Base-by-base conservation (phyloP, 2,113 vertebrate species). In the Penelope pileata region DNA sequence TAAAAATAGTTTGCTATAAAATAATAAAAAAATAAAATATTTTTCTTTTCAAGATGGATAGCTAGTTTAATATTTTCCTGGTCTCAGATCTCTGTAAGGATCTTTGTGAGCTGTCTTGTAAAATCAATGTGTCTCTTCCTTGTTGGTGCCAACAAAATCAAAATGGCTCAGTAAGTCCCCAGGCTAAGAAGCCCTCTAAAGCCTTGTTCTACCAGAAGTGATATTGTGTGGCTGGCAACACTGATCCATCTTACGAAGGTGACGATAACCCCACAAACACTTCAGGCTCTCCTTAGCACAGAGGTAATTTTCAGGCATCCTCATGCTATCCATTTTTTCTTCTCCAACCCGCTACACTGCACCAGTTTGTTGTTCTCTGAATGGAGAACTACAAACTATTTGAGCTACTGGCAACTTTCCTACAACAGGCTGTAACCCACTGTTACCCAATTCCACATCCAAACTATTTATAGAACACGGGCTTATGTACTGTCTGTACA, bases 381-480 rank as follows among this genome's bases (percentile, higher is more conserved):
- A 26, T 45, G 47, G n/a, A 83, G n/a, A 74, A 19, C 54, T 82
- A 11, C 10, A 10, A 78, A 36, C 1, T 48, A 3, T 76, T 43
- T 27, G 68, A 93, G 36, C 38, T 59, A 3, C 34, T 59, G 48
- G 69, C 26, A 59, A 38, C 70, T 67, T 63, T 56, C 34, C 19
- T 85, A 14, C 24, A 66, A 23, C 0, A 23, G 22, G 1, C 4
- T 50, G 42, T 32, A 83, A 67, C 7, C 10, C 9, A 2, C 3
- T 69, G n/a, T 27, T 50, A 73, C 38, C 77, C 51, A 86, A 70
- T 80, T 32, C 26, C 30, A 54, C 40, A 79, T 24, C n/a, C 43
- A 70, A 38, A 8, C 42, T 40, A 8, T 32, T 76, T 40, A 40
- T 27, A 67, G 77, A 66, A 23, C n/a, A 19, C 3, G 26, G 38